Evolutionary conservation across 2,888 invertebrate genomes (phyloP), one percentile per base, ranked within the genome.

Genomic region (Deladenus siricidicola): DNA sequence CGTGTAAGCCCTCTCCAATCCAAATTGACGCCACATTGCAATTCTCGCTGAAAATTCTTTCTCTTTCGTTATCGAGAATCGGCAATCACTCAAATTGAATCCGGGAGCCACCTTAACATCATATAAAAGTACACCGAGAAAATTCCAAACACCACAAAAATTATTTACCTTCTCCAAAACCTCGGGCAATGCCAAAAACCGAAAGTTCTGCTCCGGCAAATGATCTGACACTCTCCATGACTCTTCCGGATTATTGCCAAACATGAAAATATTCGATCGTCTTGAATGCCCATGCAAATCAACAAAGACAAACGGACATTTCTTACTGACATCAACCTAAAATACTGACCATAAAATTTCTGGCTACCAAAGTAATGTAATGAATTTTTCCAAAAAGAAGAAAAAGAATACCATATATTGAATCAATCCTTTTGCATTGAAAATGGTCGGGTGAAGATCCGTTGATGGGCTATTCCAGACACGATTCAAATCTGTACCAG

Each of bases 201-300:
- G 66, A n/a, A 28, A 26, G 39, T 56, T 49, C 21, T 50, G 42
- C 10, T 51, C 43, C 21, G 45, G 8, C 6, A 14, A 10, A 58
- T 69, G 68, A 58, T 64, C 68, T 19, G 68, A 57, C 53, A 58
- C 59, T 58, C 72, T 68, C 70, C 75, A 73, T 17, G 76, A 73
- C 52, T 72, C 70, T 48, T 70, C 68, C 17, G 82, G 81, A 72
- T 81, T 87, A 81, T 94, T 94, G 70, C 94, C 94, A 80, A 92
- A 96, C 78, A 93, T 87, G 81, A 96, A 96, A 76, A 92, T 87
- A 80, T 94, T 94, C 82, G 92, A 90, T 80, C 88, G 88, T 67
- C 92, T 84, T 26, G 93, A 93, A 83, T 96, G 94, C 39, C 90
- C 91, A 80, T 92, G 92, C 74, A 91, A 85, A 82, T 92, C 92